These are phyloP conservation scores for Caenorhabditis zanzibari DNA, from an alignment of 2,888 invertebrate genomes.

Conservation along the genomic window DNA sequence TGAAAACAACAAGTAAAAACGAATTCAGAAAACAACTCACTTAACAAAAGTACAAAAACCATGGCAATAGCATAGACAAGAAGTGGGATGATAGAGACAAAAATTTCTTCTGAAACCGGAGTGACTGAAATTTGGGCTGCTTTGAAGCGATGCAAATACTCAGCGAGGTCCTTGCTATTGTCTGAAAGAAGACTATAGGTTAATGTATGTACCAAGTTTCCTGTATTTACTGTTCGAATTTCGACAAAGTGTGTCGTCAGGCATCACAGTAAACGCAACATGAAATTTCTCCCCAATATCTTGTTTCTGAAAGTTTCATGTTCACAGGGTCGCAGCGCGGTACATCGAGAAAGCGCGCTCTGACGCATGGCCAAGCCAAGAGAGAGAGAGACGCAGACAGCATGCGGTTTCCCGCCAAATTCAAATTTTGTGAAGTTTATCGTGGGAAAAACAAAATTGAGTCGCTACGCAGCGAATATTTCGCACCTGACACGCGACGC, in stretches of 20 bases:
- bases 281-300: conserved; percentile 14
- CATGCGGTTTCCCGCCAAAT: too few relatives aligned
- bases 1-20: too few relatives aligned
- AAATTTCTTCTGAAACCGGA: conserved; percentile 10
- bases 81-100: conserved; percentile 1
- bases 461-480: too few relatives aligned
- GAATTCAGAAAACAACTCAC: too few relatives aligned
- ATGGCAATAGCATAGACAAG: conserved; percentile 8
- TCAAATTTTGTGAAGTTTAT: too few relatives aligned
- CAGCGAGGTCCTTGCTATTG: not conserved
- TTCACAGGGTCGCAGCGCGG: too few relatives aligned
- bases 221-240: not conserved
- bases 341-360: too few relatives aligned
- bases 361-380: too few relatives aligned
- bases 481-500: too few relatives aligned
- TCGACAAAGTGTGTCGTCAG: conserved; percentile 29
- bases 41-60: not conserved
- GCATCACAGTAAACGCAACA: conserved; percentile 10
- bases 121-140: not conserved
- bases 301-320: not conserved
- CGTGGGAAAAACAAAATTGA: too few relatives aligned
- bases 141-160: conserved; percentile 2
- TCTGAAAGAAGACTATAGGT: not conserved
- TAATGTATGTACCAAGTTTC: too few relatives aligned
- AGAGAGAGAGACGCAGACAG: too few relatives aligned